phyloP scores from a whole-genome alignment of 1,140 invertebrate genomes.

The Adoxophyes honmai region DNA sequence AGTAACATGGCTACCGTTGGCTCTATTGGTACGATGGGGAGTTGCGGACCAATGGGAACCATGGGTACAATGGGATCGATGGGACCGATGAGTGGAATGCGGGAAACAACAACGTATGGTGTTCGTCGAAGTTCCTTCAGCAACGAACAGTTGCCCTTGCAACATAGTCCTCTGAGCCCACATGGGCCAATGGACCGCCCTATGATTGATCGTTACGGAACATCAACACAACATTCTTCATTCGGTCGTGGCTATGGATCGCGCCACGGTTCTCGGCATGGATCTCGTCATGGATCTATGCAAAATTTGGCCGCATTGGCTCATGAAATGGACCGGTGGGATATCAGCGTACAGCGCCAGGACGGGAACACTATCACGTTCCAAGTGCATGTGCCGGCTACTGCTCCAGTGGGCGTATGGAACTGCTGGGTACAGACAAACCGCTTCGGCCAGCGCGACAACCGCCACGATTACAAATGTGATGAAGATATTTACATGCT shows the following conservation, averaged over 20 bases:
- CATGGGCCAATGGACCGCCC: constrained; percentile 65
- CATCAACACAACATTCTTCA: constrained; percentile 54
- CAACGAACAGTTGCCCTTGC: constrained; percentile 62
- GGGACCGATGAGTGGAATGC: constrained; percentile 56
- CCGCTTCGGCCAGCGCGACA: constrained; percentile 72
- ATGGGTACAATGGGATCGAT: constrained; percentile 48
- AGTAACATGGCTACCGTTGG: constrained; percentile 35
- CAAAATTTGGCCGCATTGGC: constrained; percentile 72
- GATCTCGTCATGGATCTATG: constrained; percentile 64
- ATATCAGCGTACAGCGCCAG: constrained; percentile 78
- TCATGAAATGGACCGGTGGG: constrained; percentile 79
- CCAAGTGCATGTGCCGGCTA: constrained; percentile 80
- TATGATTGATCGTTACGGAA: constrained; percentile 57
- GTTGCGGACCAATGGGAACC: constrained; percentile 24
- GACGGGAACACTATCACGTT: constrained; percentile 80
- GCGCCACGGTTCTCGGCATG: constrained; percentile 57
- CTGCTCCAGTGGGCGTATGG: constrained; percentile 83
- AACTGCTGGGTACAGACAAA: constrained; percentile 81
- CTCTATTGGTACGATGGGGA: constrained; percentile 30
- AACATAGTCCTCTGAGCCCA: constrained; percentile 70
- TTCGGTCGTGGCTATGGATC: constrained; percentile 58
- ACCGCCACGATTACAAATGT: constrained; percentile 77
- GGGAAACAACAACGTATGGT: constrained; percentile 62
- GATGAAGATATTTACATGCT: constrained; percentile 83
- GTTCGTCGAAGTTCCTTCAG: constrained; percentile 71